These are phyloP conservation scores for Elysia crispata DNA, from an alignment of 2,888 invertebrate species.

Conservation along the genomic window DNA sequence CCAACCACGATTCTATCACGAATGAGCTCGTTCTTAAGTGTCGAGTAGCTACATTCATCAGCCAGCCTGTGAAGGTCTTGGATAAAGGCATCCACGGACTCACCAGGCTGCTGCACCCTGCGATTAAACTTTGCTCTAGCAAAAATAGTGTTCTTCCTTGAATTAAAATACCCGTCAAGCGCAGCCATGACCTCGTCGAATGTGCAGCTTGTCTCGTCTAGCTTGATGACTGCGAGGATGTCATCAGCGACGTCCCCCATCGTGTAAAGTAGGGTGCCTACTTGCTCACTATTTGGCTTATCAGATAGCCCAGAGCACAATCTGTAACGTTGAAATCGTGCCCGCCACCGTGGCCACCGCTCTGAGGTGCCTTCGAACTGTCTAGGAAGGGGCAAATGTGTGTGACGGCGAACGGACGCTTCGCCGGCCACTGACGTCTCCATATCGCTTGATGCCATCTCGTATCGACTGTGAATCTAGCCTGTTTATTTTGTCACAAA, in stretches of 20 bases:
- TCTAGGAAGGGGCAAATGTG: too few relatives aligned
- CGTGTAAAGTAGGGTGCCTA: conserved; percentile 16
- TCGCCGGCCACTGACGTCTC: too few relatives aligned
- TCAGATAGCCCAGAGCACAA: background rate
- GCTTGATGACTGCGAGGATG: background rate
- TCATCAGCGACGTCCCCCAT: conserved; percentile 5
- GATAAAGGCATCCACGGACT: background rate
- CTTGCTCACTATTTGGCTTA: background rate
- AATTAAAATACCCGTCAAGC: conserved; percentile 4
- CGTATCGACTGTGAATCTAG: too few relatives aligned
- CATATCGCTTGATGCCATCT: too few relatives aligned
- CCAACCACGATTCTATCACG: conserved; percentile 32
- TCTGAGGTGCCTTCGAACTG: too few relatives aligned
- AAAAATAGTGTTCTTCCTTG: background rate
- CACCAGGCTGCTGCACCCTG: background rate
- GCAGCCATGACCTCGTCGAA: background rate
- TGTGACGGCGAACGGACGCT: too few relatives aligned
- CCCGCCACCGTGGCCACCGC: too few relatives aligned
- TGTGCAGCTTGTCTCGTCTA: background rate
- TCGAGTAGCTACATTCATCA: background rate
- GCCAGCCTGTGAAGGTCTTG: conserved; percentile 7
- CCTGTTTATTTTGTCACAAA: too few relatives aligned
- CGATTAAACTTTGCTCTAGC: conserved; percentile 1
- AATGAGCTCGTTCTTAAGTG: conserved; percentile 14
- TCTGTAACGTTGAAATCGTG: background rate